Percentiles rank a stretch among this genome's conserved stretches.
These are phyloP conservation scores for Corythoichthys haematopterus DNA, from an alignment of 2,113 vertebrate species.

Conservation along the genomic window DNA sequence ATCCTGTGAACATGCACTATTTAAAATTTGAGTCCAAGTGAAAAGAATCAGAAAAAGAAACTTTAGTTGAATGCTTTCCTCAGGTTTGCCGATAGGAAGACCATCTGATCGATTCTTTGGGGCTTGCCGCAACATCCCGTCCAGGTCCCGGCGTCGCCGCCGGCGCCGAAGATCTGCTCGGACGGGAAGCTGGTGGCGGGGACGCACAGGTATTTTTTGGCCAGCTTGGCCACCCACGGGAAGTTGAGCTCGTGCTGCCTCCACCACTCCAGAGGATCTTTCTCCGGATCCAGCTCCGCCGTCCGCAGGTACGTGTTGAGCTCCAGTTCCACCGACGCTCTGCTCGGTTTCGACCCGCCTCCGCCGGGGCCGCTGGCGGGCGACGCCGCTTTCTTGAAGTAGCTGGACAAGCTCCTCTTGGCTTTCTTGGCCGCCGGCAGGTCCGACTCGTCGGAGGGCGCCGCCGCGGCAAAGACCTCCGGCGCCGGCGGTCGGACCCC, in stretches of 20 bases:
- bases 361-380: not conserved
- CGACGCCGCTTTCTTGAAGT: not conserved
- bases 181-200: not conserved
- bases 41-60: too few species aligned
- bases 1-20: too few species aligned
- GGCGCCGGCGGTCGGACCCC: not conserved
- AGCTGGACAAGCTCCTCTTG: not conserved
- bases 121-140: not conserved
- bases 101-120: not conserved
- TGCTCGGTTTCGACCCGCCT: not conserved
- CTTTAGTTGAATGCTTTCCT: not conserved
- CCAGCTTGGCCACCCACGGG: not conserved
- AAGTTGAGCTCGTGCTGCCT: conserved; percentile 1
- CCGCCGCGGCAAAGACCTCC: not conserved
- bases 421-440: not conserved
- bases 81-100: not conserved
- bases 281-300: not conserved
- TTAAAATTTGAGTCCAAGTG: too few species aligned
- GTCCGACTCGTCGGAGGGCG: not conserved
- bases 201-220: not conserved
- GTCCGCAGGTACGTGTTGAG: not conserved
- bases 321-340: not conserved
- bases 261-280: not conserved
- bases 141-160: not conserved
- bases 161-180: not conserved